Percentiles rank a stretch among this genome's conserved stretches.
Conservation (phyloP, 2,797 vertebrate species). For the Delichon dasypus region DNA sequence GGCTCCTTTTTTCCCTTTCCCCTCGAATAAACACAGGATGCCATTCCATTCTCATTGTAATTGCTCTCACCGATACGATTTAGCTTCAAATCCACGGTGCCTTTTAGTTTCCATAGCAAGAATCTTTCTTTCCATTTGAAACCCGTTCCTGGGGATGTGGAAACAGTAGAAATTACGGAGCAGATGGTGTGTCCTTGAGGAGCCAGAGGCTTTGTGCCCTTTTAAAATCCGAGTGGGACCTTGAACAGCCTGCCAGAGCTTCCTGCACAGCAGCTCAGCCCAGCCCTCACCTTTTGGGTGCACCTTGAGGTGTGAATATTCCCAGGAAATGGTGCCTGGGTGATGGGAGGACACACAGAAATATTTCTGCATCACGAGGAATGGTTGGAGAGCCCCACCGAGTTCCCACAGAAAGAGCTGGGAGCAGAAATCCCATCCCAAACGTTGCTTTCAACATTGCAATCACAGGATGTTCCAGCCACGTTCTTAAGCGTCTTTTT, state of each 20-base stretch:
- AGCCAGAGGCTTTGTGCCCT: neutral
- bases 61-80: slow-evolving; percentile 50
- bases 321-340: neutral
- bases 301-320: rapidly evolving
- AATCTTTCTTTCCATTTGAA: slow-evolving; percentile 12
- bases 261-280: neutral
- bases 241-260: neutral
- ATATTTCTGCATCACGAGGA: neutral
- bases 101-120: slow-evolving; percentile 39
- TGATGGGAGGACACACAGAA: neutral
- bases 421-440: neutral
- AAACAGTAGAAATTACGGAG: neutral
- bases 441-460: neutral
- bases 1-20: slow-evolving; percentile 53
- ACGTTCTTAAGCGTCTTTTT: neutral
- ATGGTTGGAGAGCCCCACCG: rapidly evolving
- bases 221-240: rapidly evolving
- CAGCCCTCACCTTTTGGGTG: neutral
- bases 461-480: neutral
- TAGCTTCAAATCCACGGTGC: slow-evolving; percentile 10
- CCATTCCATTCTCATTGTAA: slow-evolving; percentile 53
- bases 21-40: slow-evolving; percentile 57
- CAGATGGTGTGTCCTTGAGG: neutral
- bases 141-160: neutral
- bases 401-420: rapidly evolving